Evolutionary conservation across 2,888 invertebrate species (phyloP), one percentile per base, ranked within the genome.

Genomic region (Halocaridina rubra): DNA sequence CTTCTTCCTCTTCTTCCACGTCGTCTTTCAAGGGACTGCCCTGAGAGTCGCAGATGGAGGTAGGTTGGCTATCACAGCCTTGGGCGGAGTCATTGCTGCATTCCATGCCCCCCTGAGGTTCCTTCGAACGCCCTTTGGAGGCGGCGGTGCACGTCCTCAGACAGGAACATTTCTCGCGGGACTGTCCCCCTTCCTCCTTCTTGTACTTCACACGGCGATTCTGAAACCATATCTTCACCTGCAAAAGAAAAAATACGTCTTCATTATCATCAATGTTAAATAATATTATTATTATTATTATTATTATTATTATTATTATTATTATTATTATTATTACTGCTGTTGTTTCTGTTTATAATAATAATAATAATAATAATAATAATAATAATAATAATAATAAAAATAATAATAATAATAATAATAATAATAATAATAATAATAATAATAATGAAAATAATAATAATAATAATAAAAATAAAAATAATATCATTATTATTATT

Each of bases 71-170:
- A 13, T 81, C 69, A 22, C 81, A 81, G 0, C 5, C 69, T 19
- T 53, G 53, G 4, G 53, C 4, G 4, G 53, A 53, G 16, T 13
- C 53, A 19, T 53, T 53, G 16, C 16, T 53, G 53, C 53, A 53
- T 4, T 53, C 53, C 71, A 27, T 32, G 71, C 27, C 1, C 13
- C 76, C 76, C 76, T 77, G 81, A 8, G 39, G 30, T 5, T 86
- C 91, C 91, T 22, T 90, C 86, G 5, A 90, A 16, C 32, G 67
- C 67, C 29, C 72, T 7, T 24, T 16, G 8, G 76, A 69, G 8
- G 76, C 75, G 3, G 76, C 29, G 13, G 85, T 33, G 74, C 86
- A 86, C 2, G 86, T 81, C 39, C 86, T 39, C 29, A 86, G 74
- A 33, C 86, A 86, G 16, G 77, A 80, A 24, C 86, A 86, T 32